These are phyloP conservation scores for Charanyca ferruginea DNA, from an alignment of 2,888 invertebrate species.

Conservation along the genomic window DNA sequence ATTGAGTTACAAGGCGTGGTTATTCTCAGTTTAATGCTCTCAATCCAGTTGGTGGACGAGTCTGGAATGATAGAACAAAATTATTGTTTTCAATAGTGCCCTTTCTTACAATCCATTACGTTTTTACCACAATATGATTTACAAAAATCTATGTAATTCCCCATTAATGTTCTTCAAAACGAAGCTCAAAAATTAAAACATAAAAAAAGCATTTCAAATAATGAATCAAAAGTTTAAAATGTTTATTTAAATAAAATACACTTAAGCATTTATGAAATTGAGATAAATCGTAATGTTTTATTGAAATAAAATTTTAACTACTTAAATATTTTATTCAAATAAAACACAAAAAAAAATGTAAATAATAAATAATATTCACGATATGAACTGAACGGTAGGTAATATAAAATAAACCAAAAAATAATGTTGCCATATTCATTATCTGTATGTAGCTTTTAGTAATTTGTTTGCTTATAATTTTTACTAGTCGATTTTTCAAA, in stretches of 20 bases:
- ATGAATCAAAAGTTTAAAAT: slow-evolving; percentile 19
- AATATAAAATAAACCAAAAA: slow-evolving; percentile 38
- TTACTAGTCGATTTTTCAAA: slow-evolving; percentile 57
- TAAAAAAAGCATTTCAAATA: slow-evolving; percentile 44
- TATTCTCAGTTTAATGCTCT: slow-evolving; percentile 47
- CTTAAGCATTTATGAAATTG: slow-evolving; percentile 58
- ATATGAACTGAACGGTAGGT: slow-evolving; percentile 59
- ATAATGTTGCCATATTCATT: slow-evolving; percentile 48
- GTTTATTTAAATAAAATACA: slow-evolving; percentile 25
- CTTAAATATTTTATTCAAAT: slow-evolving; percentile 34
- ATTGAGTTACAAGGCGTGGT: slow-evolving; percentile 40
- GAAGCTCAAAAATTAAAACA: slow-evolving; percentile 22
- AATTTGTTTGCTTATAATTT: slow-evolving; percentile 42
- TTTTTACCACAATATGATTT: background rate
- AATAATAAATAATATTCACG: slow-evolving; percentile 45
- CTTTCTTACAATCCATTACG: slow-evolving; percentile 31
- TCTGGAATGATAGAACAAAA: slow-evolving; percentile 26
- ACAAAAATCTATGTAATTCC: background rate
- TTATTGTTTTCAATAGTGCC: slow-evolving; percentile 18
- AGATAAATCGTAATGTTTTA: slow-evolving; percentile 45
- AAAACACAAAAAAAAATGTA: slow-evolving; percentile 30
- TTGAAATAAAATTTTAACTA: slow-evolving; percentile 21
- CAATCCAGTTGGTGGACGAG: slow-evolving; percentile 24
- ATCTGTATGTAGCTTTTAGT: slow-evolving; percentile 45
- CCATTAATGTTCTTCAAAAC: slow-evolving; percentile 27